Evolutionary conservation across 2,797 vertebrate species (phyloP).

Genomic region (Chlorospingus flavigularis): DNA sequence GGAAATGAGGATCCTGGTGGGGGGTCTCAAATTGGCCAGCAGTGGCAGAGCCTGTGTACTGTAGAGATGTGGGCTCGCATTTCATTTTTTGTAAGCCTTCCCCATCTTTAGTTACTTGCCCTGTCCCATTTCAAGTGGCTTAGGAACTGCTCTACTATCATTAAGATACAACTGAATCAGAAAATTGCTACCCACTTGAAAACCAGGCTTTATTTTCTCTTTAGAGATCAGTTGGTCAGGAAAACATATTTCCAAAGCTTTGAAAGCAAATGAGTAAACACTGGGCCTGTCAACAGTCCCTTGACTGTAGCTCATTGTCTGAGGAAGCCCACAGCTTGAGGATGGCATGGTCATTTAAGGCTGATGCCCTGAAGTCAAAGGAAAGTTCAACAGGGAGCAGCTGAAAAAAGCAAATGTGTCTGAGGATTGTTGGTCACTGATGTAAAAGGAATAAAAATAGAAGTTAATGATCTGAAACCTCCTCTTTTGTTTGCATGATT

Average conservation of each 20-base stretch:
- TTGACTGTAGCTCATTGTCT: not conserved
- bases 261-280: not conserved
- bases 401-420: not conserved
- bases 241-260: not conserved
- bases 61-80: not conserved
- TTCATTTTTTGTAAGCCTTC: not conserved
- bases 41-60: accelerated
- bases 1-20: not conserved
- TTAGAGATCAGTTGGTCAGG: not conserved
- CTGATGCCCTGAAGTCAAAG: not conserved
- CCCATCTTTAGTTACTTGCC: not conserved
- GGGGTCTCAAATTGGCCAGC: not conserved
- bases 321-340: not conserved
- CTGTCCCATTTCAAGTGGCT: not conserved
- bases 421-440: not conserved
- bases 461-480: not conserved
- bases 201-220: not conserved
- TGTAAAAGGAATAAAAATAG: constrained; percentile 18
- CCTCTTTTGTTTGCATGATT: not conserved
- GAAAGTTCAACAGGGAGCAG: not conserved
- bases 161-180: not conserved
- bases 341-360: accelerated
- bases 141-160: not conserved
- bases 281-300: not conserved
- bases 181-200: not conserved